Evolutionary conservation across 2,888 invertebrate species (phyloP).

Genomic region (Cantharis lateralis): DNA sequence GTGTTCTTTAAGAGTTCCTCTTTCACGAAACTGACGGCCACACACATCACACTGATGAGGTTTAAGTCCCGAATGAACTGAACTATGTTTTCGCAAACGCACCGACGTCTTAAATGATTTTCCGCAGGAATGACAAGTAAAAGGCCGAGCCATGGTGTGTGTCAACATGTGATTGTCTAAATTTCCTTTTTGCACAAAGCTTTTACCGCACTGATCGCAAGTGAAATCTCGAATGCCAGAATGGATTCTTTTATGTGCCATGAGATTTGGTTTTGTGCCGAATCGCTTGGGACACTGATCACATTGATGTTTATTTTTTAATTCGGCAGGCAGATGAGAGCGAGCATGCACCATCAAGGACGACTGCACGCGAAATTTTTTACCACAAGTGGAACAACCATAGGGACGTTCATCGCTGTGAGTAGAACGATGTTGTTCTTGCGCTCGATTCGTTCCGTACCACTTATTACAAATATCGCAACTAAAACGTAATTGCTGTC

Average conservation of each 20-base stretch:
- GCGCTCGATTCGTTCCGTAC: slow-evolving; percentile 56
- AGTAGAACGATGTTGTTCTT: slow-evolving; percentile 55
- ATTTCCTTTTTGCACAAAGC: slow-evolving; percentile 64
- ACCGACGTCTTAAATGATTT: slow-evolving; percentile 63
- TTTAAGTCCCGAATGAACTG: slow-evolving; percentile 63
- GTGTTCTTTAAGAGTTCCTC: slow-evolving; percentile 74
- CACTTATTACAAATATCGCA: slow-evolving; percentile 62
- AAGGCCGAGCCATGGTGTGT: slow-evolving; percentile 59
- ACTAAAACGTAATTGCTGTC: slow-evolving; percentile 62
- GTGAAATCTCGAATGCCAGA: slow-evolving; percentile 61
- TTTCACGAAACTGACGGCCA: slow-evolving; percentile 66
- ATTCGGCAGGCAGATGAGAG: slow-evolving; percentile 61
- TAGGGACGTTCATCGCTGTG: slow-evolving; percentile 60
- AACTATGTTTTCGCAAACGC: slow-evolving; percentile 62
- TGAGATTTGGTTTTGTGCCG: slow-evolving; percentile 62
- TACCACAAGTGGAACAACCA: slow-evolving; percentile 61
- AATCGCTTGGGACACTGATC: slow-evolving; percentile 65
- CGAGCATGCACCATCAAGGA: slow-evolving; percentile 60
- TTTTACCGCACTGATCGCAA: slow-evolving; percentile 64
- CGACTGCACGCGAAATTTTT: slow-evolving; percentile 62
- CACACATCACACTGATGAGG: slow-evolving; percentile 67
- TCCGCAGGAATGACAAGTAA: slow-evolving; percentile 57
- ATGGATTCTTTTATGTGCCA: slow-evolving; percentile 63
- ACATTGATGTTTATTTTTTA: slow-evolving; percentile 64
- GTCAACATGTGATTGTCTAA: slow-evolving; percentile 62